Evolutionary conservation across 2,888 invertebrate species (phyloP), one percentile per base, ranked within the genome.

Genomic region (Pandemis cinnamomeana): DNA sequence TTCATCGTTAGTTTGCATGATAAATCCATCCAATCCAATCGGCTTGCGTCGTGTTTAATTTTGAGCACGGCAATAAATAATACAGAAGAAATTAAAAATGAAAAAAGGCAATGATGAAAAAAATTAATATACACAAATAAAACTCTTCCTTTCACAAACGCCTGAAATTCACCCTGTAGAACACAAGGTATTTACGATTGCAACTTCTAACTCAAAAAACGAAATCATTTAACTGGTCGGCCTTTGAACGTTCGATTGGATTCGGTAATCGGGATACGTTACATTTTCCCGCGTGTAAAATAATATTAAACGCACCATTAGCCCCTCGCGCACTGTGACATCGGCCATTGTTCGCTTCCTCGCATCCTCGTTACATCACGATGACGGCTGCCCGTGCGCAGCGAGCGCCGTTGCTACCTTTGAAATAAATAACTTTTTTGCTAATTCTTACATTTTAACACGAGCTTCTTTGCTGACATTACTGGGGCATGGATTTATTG

Each of bases 241-340:
- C 44, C 46, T 63, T 27, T 46, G 27, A 10, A 27, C 27, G 15
- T 20, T 53, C 46, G 27, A 51, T 48, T 70, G 51, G 48, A 44
- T 61, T 66, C 67, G 60, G 67, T 67, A 61, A 71, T 62, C 53
- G 70, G 53, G n/a, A 44, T 61, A 70, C 64, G 58, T 42, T 72
- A 69, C 70, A 74, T 78, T 77, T 76, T 76, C 78, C 78, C 78
- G 81, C 85, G 87, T 87, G 86, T 87, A 87, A 89, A 87, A 86
- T 86, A 86, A 88, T 87, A 89, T 90, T 90, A 85, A 85, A 89
- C 91, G 92, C 89, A 86, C 84, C 91, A 92, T 92, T 92, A 89
- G 85, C 86, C 79, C 86, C 71, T 82, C 87, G 85, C 80, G 80
- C 80, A 86, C 88, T 91, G 89, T 91, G 88, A 89, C 90, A 88